Conservation (phyloP, 2,797 vertebrate genomes). For the Phyllotis vaccarum region DNA sequence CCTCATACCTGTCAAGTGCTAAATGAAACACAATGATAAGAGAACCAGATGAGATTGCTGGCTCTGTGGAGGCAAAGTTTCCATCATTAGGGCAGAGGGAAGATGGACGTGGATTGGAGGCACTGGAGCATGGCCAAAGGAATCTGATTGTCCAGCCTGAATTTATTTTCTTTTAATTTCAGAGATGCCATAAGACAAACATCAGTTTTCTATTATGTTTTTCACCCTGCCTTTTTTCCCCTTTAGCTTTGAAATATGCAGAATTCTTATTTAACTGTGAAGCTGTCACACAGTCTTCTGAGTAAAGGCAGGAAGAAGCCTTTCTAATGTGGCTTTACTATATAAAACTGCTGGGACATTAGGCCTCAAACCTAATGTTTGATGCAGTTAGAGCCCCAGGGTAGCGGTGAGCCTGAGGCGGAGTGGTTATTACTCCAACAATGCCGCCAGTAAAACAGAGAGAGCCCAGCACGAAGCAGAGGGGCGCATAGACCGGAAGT, state of each 20-base stretch:
- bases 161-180: background rate
- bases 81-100: background rate
- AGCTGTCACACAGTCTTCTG: background rate
- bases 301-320: constrained; percentile 37
- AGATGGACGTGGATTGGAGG: background rate
- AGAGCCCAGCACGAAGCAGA: background rate
- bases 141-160: background rate
- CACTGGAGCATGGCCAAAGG: background rate
- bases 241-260: background rate
- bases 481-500: background rate
- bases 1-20: background rate
- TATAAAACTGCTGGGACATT: constrained; percentile 31
- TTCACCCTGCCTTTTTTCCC: background rate
- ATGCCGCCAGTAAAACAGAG: background rate
- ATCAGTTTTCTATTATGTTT: background rate
- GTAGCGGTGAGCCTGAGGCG: background rate
- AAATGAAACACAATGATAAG: background rate
- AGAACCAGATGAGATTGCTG: background rate
- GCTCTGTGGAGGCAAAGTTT: background rate
- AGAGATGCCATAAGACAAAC: constrained; percentile 16
- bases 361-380: background rate
- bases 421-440: background rate
- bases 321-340: constrained; percentile 20
- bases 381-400: background rate
- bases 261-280: constrained; percentile 18